Base-by-base conservation (phyloP, 2,888 invertebrate genomes). In the Dynastes tityus region DNA sequence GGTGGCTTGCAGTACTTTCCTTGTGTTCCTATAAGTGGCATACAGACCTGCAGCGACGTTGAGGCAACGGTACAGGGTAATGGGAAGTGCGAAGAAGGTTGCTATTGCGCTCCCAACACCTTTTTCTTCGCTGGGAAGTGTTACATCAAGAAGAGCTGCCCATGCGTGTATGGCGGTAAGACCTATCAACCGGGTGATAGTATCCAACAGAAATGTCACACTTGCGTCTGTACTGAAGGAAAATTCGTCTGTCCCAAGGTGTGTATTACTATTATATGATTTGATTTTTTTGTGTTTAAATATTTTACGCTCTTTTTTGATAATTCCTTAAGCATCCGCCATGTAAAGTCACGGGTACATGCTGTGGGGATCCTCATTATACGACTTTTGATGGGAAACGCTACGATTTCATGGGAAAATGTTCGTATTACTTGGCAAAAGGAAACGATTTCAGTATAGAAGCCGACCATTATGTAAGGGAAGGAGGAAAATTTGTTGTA, bases 201-300 rank as follows among this genome's bases (percentile, higher is more conserved):
- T 76, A 94, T 96, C 87, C 91, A 92, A 79, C 92, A 94, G 85
- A 95, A 94, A 76, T 97, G 96, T 85, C 96, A 96, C 84, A 91
- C 91, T 40, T 97, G 96, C 83, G 89, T 89, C 22, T 95, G 95
- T 85, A 90, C 91, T 81, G 90, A 90, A 67, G 95, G 95, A 32
- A 92, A 91, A 83, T 96, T 96, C 96, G 89, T 91, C 9, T 96
- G 96, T 84, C 92, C 92, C 0, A 88, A 90, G 13, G 51, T 77
- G 63, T 40, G 40, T 53, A 65, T 58, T 16, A 9, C 6, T 5
- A 8, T 45, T 8, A n/a, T n/a, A n/a, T 11, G 45, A 45, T 1
- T 32, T 2, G 9, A 45, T 45, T 45, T 45, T 3, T 70, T 13
- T 27, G 4, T 53, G 0, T 4, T 29, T 27, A 16, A 13, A 2